phyloP scores from a whole-genome alignment of 1,140 invertebrate species.

The Pseudomyrmex flavicornis region DNA sequence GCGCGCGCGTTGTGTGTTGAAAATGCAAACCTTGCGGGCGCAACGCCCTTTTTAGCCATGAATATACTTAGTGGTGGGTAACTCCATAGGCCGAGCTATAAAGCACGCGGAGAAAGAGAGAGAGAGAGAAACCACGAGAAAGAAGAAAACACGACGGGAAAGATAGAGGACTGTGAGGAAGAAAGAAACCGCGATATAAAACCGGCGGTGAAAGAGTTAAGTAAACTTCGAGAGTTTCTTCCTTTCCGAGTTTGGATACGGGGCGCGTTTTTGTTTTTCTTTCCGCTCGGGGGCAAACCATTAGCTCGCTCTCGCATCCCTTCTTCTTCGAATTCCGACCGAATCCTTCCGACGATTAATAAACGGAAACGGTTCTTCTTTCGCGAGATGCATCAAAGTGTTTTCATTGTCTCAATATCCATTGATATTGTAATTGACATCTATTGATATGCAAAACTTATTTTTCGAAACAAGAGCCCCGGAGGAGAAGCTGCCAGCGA shows the following conservation, averaged over 20 bases:
- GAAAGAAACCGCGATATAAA: conserved; percentile 32
- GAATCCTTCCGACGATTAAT: too few relatives aligned
- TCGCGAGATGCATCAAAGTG: too few relatives aligned
- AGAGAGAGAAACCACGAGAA: conserved; percentile 1
- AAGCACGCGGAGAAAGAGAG: conserved; percentile 4
- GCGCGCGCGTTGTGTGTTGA: conserved; percentile 7
- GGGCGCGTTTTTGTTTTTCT: conserved; percentile 16
- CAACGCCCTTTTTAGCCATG: conserved; percentile 49
- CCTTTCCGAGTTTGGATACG: conserved; percentile 30
- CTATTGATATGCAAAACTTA: too few relatives aligned
- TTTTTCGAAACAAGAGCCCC: too few relatives aligned
- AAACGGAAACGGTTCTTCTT: too few relatives aligned
- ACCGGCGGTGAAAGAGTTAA: conserved; percentile 40
- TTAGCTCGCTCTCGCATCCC: conserved; percentile 4
- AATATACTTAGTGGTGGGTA: conserved; percentile 37
- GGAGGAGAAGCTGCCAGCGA: too few relatives aligned
- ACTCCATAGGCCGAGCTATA: conserved; percentile 22
- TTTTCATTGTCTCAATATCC: too few relatives aligned
- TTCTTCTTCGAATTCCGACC: conserved; percentile 22
- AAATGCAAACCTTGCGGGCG: conserved; percentile 44
- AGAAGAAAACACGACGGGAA: conserved; percentile 39
- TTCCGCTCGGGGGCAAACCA: too few relatives aligned
- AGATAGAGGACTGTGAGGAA: conserved; percentile 18
- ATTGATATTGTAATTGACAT: too few relatives aligned
- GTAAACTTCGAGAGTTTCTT: conserved; percentile 25